Base-by-base conservation (phyloP, 53 echinoderm and acorn worm genomes). In the Paelopatides confundens region DNA sequence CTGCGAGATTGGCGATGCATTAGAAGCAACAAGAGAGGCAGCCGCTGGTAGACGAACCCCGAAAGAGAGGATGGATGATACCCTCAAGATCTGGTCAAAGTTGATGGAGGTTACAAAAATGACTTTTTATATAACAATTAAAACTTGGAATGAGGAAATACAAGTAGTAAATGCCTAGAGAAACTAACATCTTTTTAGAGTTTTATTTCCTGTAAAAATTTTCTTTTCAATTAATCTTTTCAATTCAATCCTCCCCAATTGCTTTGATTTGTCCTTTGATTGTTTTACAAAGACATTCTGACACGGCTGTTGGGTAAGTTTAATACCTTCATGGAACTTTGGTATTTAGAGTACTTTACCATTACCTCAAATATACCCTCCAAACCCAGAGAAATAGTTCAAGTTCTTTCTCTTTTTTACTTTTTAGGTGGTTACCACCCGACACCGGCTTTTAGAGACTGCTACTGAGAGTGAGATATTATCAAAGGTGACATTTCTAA, bases 391-490 rank as follows among this genome's bases (percentile, higher is more conserved):
- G 9, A 43, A 0, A 0, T 43, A 12, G 43, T 43, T 12, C 8
- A 4, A 6, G 43, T 7, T 43, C 43, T 43, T 31, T 67, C 13
- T 17, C 52, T 17, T 47, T 40, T 3, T 31, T 48, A n/a, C n/a
- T 50, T 69, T 86, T 24, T 68, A 94, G 96, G 92, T 92, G 1
- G 83, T 99, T 2, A 99, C 91, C 2, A 35, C 91, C 7, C 71
- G 99, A 71, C 96, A 96, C 83, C 86, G 99, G 62, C 93, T 99
- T 0, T 54, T 99, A 30, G 98, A 95, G 54, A 87, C 90, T 17
- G 93, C 99, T n/a, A 85, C 69, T 53, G 95, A 95, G 78, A 95
- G 95, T 29, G 99, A 99, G 69, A 78, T 99, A 31, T 86, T 99
- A 9, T 85, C 99, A 13, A 92, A 94, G 91, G 96, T 96, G 89